Conservation (phyloP, 2,888 invertebrate species). For the Ectobius pallidus region DNA sequence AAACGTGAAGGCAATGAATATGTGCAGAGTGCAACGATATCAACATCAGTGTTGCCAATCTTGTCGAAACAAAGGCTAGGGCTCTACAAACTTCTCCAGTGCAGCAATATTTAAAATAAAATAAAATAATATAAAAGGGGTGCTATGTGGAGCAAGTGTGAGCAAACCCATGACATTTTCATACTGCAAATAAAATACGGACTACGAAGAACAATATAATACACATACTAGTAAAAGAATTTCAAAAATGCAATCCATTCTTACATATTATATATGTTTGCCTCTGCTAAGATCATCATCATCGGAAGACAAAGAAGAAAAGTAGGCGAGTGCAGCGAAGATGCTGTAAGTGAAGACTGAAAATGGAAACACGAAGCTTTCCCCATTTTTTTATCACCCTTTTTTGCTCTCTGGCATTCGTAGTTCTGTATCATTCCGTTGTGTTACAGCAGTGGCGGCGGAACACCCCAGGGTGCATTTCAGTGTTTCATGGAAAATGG, state of each 20-base stretch:
- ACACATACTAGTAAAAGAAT: slow-evolving; percentile 4
- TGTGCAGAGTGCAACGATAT: slow-evolving; percentile 85
- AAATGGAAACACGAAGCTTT: slow-evolving; percentile 8
- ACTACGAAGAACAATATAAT: background rate
- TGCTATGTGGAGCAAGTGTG: slow-evolving; percentile 2
- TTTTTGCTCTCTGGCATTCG: background rate
- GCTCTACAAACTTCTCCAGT: background rate
- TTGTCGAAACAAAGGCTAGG: slow-evolving; percentile 58
- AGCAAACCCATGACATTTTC: background rate
- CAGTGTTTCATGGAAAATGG: background rate
- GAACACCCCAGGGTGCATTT: background rate
- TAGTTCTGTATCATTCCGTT: slow-evolving; percentile 3
- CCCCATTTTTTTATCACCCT: background rate
- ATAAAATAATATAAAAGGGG: too few relatives aligned
- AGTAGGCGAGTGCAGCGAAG: too few relatives aligned
- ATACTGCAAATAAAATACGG: background rate
- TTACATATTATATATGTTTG: slow-evolving; percentile 34
- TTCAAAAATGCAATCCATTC: slow-evolving; percentile 28
- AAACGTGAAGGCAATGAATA: slow-evolving; percentile 85
- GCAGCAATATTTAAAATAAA: slow-evolving; percentile 4
- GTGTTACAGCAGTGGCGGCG: background rate
- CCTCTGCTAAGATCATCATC: background rate
- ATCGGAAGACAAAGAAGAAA: too few relatives aligned
- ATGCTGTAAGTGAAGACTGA: slow-evolving; percentile 9
- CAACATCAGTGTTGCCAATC: slow-evolving; percentile 88